Evolutionary conservation across 64 coral and sea anemone species (phyloP), one percentile per base, ranked within the genome.

Genomic region (Pocillopora damicornis): DNA sequence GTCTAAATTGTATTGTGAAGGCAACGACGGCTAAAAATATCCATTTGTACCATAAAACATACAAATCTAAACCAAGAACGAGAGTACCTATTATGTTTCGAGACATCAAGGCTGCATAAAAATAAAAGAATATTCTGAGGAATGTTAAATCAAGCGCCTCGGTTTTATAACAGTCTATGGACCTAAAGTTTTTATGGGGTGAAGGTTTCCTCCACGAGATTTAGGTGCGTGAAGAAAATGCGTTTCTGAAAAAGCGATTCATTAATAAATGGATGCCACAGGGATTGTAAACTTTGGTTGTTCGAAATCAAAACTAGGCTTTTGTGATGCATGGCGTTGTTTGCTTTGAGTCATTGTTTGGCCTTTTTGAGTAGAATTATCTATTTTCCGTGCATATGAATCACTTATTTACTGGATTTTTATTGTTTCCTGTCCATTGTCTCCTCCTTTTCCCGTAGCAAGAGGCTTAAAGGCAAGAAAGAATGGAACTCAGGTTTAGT

Each of bases 371-470:
- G 2, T 37, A 4, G 1, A 5, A 42, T 73, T 42, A 22, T 18
- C 37, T 73, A 85, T 85, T 73, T 83, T 81, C 35, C 64, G 30
- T 51, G 36, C 64, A 26, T 57, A 58, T 68, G 22, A 65, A n/a
- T 57, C 36, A 71, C 18, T 85, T 68, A 85, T 22, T 68, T 58
- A n/a, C n/a, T 72, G 37, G 65, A 38, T 38, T 23, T 15, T 42
- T 85, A 85, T 85, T 85, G 65, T 85, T 85, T 85, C 81, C 81
- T 85, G 65, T 85, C 9, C 64, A 72, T 85, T 85, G 81, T 85
- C 56, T 1, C 17, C 7, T 71, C 20, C 37, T n/a, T 45, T 83
- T 73, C 58, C 61, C 37, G 64, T 73, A 17, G 38, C 65, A 85
- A 18, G 42, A 22, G 65, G 65, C 65, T 23, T 18, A 15, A 20